Conservation (phyloP, 2,797 vertebrate genomes). For the Capromys pilorides region DNA sequence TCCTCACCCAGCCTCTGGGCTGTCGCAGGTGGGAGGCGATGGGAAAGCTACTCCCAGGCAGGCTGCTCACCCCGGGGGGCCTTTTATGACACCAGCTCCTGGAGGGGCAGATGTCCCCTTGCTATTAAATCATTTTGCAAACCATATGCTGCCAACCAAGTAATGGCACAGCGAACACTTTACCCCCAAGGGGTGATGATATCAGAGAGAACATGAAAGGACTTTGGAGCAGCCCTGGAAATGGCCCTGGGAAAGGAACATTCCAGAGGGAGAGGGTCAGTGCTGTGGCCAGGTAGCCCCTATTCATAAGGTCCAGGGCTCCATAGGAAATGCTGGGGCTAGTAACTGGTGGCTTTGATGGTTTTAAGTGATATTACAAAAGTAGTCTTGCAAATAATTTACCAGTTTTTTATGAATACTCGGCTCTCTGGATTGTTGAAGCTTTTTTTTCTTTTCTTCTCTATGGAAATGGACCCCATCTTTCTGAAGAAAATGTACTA, state of each 20-base stretch:
- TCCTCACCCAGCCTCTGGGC: neutral
- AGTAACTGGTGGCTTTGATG: slow-evolving; percentile 7
- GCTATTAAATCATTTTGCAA: slow-evolving; percentile 64
- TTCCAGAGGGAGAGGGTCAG: neutral
- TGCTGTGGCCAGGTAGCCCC: neutral
- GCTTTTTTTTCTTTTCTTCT: neutral
- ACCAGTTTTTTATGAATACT: slow-evolving; percentile 31
- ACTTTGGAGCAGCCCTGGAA: neutral
- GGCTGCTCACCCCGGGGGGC: neutral
- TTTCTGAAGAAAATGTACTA: slow-evolving; percentile 51
- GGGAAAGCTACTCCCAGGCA: neutral
- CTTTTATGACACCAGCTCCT: slow-evolving; percentile 37
- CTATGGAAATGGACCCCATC: slow-evolving; percentile 2
- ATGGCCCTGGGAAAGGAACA: slow-evolving; percentile 7
- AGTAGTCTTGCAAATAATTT: slow-evolving; percentile 29
- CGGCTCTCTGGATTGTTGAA: slow-evolving; percentile 3
- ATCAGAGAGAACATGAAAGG: neutral
- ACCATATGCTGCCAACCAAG: neutral
- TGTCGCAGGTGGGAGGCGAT: slow-evolving; percentile 29
- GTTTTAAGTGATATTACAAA: slow-evolving; percentile 44
- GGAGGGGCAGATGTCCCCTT: neutral
- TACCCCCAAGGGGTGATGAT: neutral
- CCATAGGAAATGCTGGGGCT: neutral
- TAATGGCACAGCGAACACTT: slow-evolving; percentile 30
- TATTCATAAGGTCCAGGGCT: neutral